Evolutionary conservation across 1,140 invertebrate species (phyloP).

Genomic region (Araneus ventricosus): DNA sequence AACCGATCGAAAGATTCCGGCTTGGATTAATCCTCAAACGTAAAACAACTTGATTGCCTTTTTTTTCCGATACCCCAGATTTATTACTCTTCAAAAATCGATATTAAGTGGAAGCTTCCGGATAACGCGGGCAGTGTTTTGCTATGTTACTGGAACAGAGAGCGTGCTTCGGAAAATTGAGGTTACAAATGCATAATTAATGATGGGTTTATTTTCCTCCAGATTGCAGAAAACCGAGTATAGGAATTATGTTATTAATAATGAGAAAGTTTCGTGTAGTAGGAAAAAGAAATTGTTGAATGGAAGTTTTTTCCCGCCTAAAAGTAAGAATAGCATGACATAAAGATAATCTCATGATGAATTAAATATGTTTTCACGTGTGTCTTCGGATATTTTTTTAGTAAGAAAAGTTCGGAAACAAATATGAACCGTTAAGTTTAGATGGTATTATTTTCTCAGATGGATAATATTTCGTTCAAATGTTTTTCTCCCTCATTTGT

Average conservation of each 20-base stretch:
- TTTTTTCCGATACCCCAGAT: neutral
- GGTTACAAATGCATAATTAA: constrained; percentile 33
- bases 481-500: too few species aligned
- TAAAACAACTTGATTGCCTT: neutral
- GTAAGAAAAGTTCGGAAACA: too few species aligned
- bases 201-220: neutral
- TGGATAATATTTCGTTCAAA: too few species aligned
- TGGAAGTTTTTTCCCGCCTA: neutral
- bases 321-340: neutral
- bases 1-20: neutral
- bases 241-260: constrained; percentile 15
- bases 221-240: neutral
- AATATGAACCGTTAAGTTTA: too few species aligned
- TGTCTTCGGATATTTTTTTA: too few species aligned
- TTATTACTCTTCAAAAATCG: neutral
- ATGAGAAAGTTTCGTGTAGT: neutral
- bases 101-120: neutral
- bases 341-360: neutral
- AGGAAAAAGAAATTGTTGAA: neutral
- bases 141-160: neutral
- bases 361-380: neutral
- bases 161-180: neutral
- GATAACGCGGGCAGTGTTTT: neutral
- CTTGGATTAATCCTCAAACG: neutral
- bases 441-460: too few species aligned